These are phyloP conservation scores for Bungarus multicinctus DNA, from an alignment of 2,113 vertebrate species.

Conservation along the genomic window DNA sequence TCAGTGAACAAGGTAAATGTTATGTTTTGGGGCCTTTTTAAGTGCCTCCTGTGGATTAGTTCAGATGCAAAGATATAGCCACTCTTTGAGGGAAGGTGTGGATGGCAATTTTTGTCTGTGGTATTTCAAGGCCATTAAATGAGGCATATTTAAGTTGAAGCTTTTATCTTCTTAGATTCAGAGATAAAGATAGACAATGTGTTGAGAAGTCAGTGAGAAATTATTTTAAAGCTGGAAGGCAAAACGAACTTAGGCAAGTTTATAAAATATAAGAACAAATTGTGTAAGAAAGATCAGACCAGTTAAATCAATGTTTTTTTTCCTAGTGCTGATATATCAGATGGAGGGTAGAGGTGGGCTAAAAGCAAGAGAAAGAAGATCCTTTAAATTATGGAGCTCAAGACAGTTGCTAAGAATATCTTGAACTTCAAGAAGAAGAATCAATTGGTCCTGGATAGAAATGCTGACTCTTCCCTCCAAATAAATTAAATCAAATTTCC, in stretches of 20 bases:
- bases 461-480: background rate
- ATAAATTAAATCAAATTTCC: background rate
- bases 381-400: background rate
- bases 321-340: background rate
- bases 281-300: background rate
- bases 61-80: background rate
- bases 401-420: background rate
- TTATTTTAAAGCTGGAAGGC: background rate
- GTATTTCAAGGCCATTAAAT: background rate
- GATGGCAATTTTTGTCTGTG: background rate
- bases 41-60: background rate
- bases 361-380: background rate
- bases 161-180: background rate
- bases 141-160: background rate
- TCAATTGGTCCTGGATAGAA: background rate
- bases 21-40: background rate
- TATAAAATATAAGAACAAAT: background rate
- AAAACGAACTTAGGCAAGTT: background rate
- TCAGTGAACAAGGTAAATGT: background rate
- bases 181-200: background rate
- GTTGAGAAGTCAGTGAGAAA: background rate
- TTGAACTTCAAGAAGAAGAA: background rate
- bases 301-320: background rate
- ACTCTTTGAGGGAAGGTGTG: background rate
- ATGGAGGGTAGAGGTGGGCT: background rate